Evolutionary conservation across 2,797 vertebrate genomes (phyloP), one percentile per base, ranked within the genome.

Genomic region (Spea hammondii): DNA sequence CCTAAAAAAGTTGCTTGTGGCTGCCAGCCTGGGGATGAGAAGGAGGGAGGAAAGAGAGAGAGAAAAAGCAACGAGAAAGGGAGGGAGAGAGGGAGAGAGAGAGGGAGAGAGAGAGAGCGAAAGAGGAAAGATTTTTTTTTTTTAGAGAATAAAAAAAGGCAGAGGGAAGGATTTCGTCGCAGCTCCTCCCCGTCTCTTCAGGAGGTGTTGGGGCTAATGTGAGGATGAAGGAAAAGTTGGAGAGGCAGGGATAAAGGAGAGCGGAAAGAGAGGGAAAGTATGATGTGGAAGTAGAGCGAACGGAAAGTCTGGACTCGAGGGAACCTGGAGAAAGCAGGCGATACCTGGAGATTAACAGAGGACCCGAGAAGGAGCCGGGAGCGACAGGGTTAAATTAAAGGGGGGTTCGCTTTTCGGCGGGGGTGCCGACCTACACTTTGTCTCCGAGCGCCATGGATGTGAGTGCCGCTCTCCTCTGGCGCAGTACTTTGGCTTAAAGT

Each of bases 391-490:
- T 79, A 51, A 73, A 6, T 13, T 4, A 9, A 4, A 65, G 14
- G 65, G 32, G 46, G 65, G 10, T 48, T 5, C 12, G 4, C 7
- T 32, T 7, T 4, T 73, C 68, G 83, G 32, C 32, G 32, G 32
- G 32, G 32, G 32, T 32, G 32, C 83, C 82, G 74, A 82, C 74
- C 83, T 81, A 72, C 78, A 51, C 73, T 82, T 84, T 85, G 80
- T 4, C 9, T 57, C 73, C 59, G 49, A 57, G 64, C 0, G 7
- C 49, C 62, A 73, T 45, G 57, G 75, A 54, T 0, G 0, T 55
- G 70, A 62, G 66, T 77, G 5, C 72, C 82, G 50, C 68, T 65
- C 59, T 49, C 53, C 47, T 12, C 5, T 11, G 32, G 51, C 47
- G 45, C 49, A 44, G 10, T 70, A 11, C 17, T 9, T 65, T 70